Base-by-base conservation (phyloP, 2,113 vertebrate species). In the Anser cygnoides region DNA sequence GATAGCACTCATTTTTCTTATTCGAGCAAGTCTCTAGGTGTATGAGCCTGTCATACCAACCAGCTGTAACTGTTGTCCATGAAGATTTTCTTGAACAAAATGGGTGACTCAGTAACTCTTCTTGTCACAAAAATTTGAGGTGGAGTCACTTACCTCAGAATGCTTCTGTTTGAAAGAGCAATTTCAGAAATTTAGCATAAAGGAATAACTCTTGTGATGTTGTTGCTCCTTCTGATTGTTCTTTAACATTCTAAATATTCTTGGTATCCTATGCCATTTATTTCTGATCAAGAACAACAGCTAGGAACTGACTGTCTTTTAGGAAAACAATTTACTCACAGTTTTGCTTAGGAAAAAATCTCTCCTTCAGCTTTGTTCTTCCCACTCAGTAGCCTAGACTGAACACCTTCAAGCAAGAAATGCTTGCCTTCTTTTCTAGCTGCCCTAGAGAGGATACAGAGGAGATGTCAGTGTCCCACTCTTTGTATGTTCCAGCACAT, bases 51-150 rank as follows among this genome's bases (percentile, higher is more conserved):
- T 74, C 74, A 6, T 29, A 80, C 21, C 72, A 93, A 57, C n/a
- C 68, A 87, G 65, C 49, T 91, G 25, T 65, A 86, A 87, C n/a
- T 61, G 61, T 12, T 87, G 80, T 80, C 73, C 46, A 52, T 37
- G 67, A 57, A 77, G 46, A 84, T 87, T 91, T 89, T 93, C 58
- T 37, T 49, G 81, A 80, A 81, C 65, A 91, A 92, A 94, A 61
- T 0, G 2, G 52, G 80, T 89, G 68, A 95, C 57, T 84, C 80
- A 88, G 3, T 28, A 73, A 13, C 43, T 80, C 35, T 26, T 95
- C 62, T 63, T 61, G 21, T 74, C 54, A 74, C 37, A 87, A 35
- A 73, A 87, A 61, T 63, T 7, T 10, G 9, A 90, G 63, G 57
- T 90, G 68, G 72, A 73, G 43, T 86, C 65, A 84, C 68, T 68